phyloP scores from a whole-genome alignment of 2,797 vertebrate genomes.

The Enteromius thamalakanensis region DNA sequence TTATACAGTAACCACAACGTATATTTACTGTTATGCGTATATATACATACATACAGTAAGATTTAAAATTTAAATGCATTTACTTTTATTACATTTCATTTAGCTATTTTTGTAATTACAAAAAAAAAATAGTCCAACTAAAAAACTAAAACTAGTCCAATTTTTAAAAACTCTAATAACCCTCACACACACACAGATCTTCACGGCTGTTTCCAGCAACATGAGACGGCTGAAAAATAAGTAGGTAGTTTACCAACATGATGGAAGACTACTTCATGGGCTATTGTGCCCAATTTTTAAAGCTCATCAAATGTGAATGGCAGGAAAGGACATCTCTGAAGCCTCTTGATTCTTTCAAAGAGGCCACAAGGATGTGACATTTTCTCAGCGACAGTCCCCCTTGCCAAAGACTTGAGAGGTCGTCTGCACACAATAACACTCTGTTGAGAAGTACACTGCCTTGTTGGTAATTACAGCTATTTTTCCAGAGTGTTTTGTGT shows the following conservation, averaged over 20 bases:
- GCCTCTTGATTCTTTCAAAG: conserved; percentile 37
- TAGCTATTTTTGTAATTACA: too few relatives aligned
- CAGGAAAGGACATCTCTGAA: conserved; percentile 42
- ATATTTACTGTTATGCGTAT: too few relatives aligned
- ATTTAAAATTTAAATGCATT: too few relatives aligned
- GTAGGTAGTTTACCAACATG: conserved; percentile 12
- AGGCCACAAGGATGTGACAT: conserved; percentile 39
- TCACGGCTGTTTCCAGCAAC: neutral
- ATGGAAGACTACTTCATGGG: conserved; percentile 14
- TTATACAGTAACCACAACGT: too few relatives aligned
- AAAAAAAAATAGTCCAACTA: neutral
- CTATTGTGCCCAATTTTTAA: conserved; percentile 38
- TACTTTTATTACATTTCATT: too few relatives aligned
- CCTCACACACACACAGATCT: neutral
- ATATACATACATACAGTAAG: too few relatives aligned
- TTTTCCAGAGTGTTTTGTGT: conserved; percentile 82
- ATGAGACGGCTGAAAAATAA: neutral
- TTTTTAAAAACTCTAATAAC: neutral
- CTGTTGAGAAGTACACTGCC: conserved; percentile 78
- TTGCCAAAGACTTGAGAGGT: conserved; percentile 81
- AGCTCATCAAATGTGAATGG: conserved; percentile 25
- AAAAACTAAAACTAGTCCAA: neutral
- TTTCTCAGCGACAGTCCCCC: conserved; percentile 67
- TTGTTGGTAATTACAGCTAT: conserved; percentile 84
- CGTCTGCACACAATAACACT: conserved; percentile 79